These are phyloP conservation scores for Centropristis striata DNA, from an alignment of 2,113 vertebrate species.

Conservation along the genomic window DNA sequence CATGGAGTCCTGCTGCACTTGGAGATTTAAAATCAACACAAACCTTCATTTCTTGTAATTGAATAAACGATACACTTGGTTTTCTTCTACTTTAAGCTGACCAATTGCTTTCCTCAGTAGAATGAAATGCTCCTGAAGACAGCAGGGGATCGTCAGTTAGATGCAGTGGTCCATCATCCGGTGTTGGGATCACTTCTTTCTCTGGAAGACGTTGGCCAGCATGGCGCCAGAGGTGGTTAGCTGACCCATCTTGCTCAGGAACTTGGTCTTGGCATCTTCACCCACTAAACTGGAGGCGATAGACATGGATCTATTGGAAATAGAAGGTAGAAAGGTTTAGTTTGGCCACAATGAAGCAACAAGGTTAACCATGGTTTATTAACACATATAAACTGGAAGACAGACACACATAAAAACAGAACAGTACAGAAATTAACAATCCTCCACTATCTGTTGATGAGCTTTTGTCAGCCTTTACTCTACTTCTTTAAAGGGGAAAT, in stretches of 20 bases:
- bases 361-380: not conserved
- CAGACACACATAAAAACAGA: not conserved
- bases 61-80: constrained; percentile 31
- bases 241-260: constrained; percentile 99
- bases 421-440: not conserved
- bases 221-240: constrained; percentile 98
- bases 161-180: constrained; percentile 9
- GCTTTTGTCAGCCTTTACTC: not conserved
- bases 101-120: constrained; percentile 19
- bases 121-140: constrained; percentile 67
- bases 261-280: constrained; percentile 99
- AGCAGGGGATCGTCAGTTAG: constrained; percentile 81
- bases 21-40: constrained; percentile 19
- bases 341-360: not conserved
- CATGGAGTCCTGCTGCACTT: constrained; percentile 19
- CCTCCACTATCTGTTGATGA: constrained; percentile 1
- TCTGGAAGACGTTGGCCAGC: constrained; percentile 99
- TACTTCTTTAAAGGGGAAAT: constrained; percentile 35
- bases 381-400: not conserved
- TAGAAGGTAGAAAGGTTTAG: not conserved
- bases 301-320: constrained; percentile 90
- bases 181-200: constrained; percentile 89
- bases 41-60: constrained; percentile 19
- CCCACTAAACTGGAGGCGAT: constrained; percentile 98
- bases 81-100: constrained; percentile 28